Evolutionary conservation across 2,888 invertebrate genomes (phyloP).

Genomic region (Aethes cnicana): DNA sequence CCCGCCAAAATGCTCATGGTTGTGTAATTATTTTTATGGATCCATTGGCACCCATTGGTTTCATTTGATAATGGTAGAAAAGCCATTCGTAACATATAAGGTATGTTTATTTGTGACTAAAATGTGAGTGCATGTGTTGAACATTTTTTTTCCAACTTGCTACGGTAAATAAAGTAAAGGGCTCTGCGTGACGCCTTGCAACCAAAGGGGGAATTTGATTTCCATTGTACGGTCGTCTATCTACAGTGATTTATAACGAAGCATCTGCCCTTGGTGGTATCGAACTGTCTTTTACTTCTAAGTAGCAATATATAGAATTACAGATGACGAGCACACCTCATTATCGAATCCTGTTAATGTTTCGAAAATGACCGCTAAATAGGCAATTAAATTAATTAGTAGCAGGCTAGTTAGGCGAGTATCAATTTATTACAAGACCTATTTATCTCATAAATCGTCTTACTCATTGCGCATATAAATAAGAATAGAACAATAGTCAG

Average conservation of each 20-base stretch:
- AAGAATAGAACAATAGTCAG: too few species aligned
- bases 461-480: too few species aligned
- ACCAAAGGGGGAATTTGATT: conserved; percentile 32
- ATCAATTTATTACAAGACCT: too few species aligned
- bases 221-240: conserved; percentile 10
- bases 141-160: neutral
- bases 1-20: conserved; percentile 10
- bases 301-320: neutral
- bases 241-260: conserved; percentile 6
- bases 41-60: neutral
- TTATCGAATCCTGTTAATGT: neutral
- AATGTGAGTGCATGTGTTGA: neutral
- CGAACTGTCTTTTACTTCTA: neutral
- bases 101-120: conserved; percentile 8
- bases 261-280: conserved; percentile 1
- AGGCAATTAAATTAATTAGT: too few species aligned
- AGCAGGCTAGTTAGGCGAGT: too few species aligned
- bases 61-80: conserved; percentile 19
- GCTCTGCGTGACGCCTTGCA: conserved; percentile 32
- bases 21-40: neutral
- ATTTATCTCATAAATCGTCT: too few species aligned
- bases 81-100: conserved; percentile 20
- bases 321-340: neutral
- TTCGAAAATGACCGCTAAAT: too few species aligned
- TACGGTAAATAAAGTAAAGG: conserved; percentile 22